These are phyloP conservation scores for Julus scandinavius DNA, from an alignment of 2,888 invertebrate genomes.

Conservation along the genomic window DNA sequence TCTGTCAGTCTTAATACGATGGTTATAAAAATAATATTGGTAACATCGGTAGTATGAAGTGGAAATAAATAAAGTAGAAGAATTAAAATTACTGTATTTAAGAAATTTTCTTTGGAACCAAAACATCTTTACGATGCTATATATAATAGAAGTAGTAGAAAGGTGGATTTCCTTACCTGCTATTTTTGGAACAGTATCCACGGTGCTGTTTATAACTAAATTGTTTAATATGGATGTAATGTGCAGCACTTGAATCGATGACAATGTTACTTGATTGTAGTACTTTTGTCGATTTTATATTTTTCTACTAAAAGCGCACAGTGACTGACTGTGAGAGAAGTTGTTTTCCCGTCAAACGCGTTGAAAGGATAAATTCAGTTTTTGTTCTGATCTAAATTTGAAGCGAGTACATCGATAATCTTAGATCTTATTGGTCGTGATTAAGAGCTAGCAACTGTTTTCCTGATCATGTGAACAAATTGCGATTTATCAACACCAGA, in stretches of 20 bases:
- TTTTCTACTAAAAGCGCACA: background rate
- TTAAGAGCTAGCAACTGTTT: conserved; percentile 45
- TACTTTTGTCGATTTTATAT: background rate
- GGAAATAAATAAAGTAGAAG: too few relatives aligned
- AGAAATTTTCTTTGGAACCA: background rate
- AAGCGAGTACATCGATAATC: conserved; percentile 1
- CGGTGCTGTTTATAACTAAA: background rate
- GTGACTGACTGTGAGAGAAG: background rate
- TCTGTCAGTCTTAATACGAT: too few relatives aligned
- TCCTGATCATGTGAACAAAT: conserved; percentile 32
- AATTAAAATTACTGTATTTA: background rate
- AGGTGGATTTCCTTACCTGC: background rate
- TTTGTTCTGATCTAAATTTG: background rate
- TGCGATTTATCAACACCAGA: conserved; percentile 22
- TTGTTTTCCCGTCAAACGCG: background rate
- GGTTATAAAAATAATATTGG: too few relatives aligned
- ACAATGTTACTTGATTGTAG: background rate
- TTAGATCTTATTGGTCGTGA: conserved; percentile 45
- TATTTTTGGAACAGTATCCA: background rate
- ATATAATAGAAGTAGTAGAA: background rate
- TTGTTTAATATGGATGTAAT: background rate
- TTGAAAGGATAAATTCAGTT: background rate
- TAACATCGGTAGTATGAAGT: too few relatives aligned
- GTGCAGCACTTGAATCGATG: background rate
- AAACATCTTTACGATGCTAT: background rate